Evolutionary conservation across 2,797 vertebrate genomes (phyloP).

Genomic region (Pseudochromis fuscus): DNA sequence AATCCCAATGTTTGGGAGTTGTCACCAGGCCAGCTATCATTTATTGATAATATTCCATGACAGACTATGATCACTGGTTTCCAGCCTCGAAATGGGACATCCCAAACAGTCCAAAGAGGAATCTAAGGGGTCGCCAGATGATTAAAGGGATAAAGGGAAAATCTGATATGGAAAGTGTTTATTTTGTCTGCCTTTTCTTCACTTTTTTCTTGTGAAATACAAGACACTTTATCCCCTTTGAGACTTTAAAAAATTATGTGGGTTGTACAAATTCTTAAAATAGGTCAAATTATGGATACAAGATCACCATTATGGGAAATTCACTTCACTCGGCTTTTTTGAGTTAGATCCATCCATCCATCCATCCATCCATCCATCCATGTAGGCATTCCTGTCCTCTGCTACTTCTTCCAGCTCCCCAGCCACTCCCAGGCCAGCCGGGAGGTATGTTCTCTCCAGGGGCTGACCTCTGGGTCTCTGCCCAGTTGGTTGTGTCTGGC

Average conservation of each 20-base stretch:
- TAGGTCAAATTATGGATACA: neutral
- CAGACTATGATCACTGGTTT: conserved; percentile 22
- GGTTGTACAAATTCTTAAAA: neutral
- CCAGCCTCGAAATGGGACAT: conserved; percentile 2
- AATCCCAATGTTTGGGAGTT: neutral
- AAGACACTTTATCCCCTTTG: neutral
- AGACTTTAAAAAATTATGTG: neutral
- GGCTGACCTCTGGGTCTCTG: no score
- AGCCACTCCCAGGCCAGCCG: no score
- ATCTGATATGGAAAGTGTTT: neutral
- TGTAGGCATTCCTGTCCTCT: no score
- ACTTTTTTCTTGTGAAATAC: neutral
- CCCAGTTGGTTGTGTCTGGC: no score
- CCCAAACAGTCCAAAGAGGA: neutral
- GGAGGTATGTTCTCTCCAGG: no score
- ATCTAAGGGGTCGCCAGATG: neutral
- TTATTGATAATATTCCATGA: conserved; percentile 7
- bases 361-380: no score
- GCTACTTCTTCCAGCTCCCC: no score
- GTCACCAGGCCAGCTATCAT: neutral
- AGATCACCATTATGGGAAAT: neutral
- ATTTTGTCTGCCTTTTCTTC: neutral
- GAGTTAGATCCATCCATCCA: no score
- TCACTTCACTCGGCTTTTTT: neutral
- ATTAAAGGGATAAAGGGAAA: conserved; percentile 6